Percentiles rank a stretch among this genome's conserved stretches.
Evolutionary conservation across 2,797 vertebrate genomes (phyloP).

Genomic region (Microtus californicus): DNA sequence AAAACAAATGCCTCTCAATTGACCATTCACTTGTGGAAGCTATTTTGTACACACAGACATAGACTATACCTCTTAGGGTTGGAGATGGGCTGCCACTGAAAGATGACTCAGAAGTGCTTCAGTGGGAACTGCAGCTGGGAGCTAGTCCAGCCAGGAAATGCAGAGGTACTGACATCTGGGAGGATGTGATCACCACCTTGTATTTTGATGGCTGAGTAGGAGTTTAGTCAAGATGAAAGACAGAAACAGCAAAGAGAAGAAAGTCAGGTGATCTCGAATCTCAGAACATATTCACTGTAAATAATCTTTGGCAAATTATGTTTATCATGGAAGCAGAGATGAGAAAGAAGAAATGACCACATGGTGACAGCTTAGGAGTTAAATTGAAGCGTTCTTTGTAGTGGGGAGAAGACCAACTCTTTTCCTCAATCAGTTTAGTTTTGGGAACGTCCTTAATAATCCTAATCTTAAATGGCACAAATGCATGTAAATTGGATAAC

Average conservation of each 20-base stretch:
- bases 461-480: background rate
- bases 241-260: background rate
- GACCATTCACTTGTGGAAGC: background rate
- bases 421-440: background rate
- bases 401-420: background rate
- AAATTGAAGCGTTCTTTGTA: background rate
- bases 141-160: background rate
- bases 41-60: background rate
- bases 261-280: background rate
- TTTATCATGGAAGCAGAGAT: conserved; percentile 6
- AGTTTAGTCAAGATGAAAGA: background rate
- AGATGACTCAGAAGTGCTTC: background rate
- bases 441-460: background rate
- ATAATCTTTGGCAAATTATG: background rate
- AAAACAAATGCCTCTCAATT: background rate
- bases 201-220: background rate
- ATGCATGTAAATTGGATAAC: background rate
- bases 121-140: background rate
- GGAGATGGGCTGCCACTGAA: background rate
- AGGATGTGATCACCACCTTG: background rate
- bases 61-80: background rate
- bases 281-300: background rate
- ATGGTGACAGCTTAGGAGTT: background rate
- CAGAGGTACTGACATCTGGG: background rate
- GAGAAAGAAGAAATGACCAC: background rate